A percentile compares a stretch with the other conserved stretches of the same genome.
Conservation (phyloP, 2,113 vertebrate genomes). For the Rhinichthys klamathensis region DNA sequence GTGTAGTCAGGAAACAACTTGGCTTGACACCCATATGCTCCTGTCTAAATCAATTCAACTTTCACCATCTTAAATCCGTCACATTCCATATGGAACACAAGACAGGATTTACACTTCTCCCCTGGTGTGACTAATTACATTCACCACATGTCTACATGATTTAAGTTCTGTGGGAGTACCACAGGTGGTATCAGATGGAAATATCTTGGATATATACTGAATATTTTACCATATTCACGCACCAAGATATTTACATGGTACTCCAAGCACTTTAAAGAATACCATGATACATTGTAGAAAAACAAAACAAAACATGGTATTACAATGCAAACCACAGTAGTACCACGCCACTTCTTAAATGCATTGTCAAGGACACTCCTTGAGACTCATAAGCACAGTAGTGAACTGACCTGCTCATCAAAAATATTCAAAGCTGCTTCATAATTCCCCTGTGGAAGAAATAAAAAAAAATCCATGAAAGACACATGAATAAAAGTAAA, state of each 20-base stretch:
- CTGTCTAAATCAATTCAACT: constrained; percentile 5
- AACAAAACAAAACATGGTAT: not conserved
- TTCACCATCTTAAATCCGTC: not conserved
- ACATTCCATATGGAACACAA: not conserved
- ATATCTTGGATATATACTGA: not conserved
- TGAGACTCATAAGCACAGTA: not conserved
- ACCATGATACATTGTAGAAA: not conserved
- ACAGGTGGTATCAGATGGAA: not conserved
- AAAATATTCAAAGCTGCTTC: constrained; percentile 88
- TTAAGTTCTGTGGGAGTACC: not conserved
- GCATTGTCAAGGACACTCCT: not conserved
- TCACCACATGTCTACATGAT: not conserved
- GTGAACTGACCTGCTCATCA: constrained; percentile 83
- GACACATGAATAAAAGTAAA: too few relatives aligned
- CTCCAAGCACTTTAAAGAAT: not conserved
- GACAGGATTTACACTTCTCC: not conserved
- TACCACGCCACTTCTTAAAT: not conserved
- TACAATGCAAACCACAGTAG: not conserved
- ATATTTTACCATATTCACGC: not conserved
- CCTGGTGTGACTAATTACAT: constrained; percentile 1
- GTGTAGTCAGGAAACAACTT: not conserved
- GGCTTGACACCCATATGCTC: constrained; percentile 17
- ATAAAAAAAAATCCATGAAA: not conserved
- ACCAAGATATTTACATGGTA: not conserved
- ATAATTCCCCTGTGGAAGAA: constrained; percentile 83